Percentiles rank a stretch among this genome's conserved stretches.
phyloP scores from a whole-genome alignment of 2,797 vertebrate genomes.

The Apogon hyalosoma region DNA sequence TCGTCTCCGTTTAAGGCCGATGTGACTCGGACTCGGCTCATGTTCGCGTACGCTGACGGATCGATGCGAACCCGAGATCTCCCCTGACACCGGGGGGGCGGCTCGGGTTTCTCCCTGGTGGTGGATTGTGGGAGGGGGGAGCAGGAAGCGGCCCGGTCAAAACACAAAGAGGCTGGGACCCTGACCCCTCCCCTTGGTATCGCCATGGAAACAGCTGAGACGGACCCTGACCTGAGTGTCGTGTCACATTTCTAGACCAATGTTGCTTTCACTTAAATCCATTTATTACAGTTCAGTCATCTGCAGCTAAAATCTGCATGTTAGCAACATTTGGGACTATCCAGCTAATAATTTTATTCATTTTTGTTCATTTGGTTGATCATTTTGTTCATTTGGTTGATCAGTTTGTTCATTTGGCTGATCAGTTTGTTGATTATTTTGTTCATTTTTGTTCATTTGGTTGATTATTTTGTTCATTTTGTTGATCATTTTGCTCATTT shows the following conservation, averaged over 20 bases:
- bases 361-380: too few species aligned
- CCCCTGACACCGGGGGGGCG: constrained; percentile 32
- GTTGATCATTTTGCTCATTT: too few species aligned
- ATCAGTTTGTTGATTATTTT: too few species aligned
- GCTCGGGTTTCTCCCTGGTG: constrained; percentile 59
- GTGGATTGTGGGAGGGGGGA: too few species aligned
- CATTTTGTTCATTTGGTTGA: too few species aligned
- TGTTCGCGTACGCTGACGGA: not conserved
- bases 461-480: too few species aligned
- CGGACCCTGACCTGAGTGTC: not conserved
- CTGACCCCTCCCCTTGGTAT: constrained; percentile 41
- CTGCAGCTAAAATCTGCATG: too few species aligned
- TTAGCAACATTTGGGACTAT: too few species aligned
- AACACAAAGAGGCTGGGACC: constrained; percentile 54
- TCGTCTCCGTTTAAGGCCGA: not conserved
- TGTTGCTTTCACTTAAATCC: not conserved
- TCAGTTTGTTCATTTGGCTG: too few species aligned
- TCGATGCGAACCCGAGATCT: constrained; percentile 53
- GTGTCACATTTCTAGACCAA: constrained; percentile 54
- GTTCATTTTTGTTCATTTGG: too few species aligned
- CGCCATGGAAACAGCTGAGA: constrained; percentile 60
- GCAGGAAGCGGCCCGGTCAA: constrained; percentile 46
- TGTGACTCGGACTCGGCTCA: not conserved
- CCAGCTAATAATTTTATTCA: too few species aligned
- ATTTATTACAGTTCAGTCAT: too few species aligned